phyloP scores from a whole-genome alignment of 2,888 invertebrate species.

The Automeris io region DNA sequence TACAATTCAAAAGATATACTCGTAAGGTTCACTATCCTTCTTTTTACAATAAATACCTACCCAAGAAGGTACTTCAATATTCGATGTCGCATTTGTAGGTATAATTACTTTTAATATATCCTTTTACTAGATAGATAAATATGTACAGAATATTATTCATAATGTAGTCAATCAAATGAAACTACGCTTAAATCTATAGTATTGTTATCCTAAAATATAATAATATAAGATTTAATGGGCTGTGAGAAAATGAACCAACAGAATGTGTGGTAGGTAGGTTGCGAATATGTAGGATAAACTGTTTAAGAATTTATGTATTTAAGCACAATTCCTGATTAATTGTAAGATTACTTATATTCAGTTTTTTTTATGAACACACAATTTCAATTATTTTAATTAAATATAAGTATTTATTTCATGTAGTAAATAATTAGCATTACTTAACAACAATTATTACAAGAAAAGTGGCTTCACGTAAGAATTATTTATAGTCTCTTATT shows the following conservation, averaged over 20 bases:
- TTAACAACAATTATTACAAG: neutral
- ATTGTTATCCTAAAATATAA: conserved; percentile 13
- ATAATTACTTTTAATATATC: too few relatives aligned
- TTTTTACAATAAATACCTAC: too few relatives aligned
- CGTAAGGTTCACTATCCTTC: too few relatives aligned
- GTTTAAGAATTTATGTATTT: conserved; percentile 20
- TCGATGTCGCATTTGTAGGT: too few relatives aligned
- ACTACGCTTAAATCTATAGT: conserved; percentile 17
- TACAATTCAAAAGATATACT: too few relatives aligned
- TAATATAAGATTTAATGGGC: conserved; percentile 30
- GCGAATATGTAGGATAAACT: conserved; percentile 18
- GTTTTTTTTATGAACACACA: neutral
- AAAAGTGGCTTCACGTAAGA: neutral
- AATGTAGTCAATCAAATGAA: conserved; percentile 8
- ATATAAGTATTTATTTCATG: neutral
- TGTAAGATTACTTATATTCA: neutral
- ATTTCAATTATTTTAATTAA: neutral
- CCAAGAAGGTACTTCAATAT: too few relatives aligned
- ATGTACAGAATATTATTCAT: conserved; percentile 14
- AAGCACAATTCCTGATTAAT: conserved; percentile 8
- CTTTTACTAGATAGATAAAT: conserved; percentile 9
- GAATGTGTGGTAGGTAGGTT: conserved; percentile 19
- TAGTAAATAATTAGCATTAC: neutral
- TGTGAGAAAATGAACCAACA: conserved; percentile 41
- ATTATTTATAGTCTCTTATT: too few relatives aligned